These are phyloP conservation scores for Adrianichthys oophorus DNA, from an alignment of 2,797 vertebrate species.

Conservation along the genomic window DNA sequence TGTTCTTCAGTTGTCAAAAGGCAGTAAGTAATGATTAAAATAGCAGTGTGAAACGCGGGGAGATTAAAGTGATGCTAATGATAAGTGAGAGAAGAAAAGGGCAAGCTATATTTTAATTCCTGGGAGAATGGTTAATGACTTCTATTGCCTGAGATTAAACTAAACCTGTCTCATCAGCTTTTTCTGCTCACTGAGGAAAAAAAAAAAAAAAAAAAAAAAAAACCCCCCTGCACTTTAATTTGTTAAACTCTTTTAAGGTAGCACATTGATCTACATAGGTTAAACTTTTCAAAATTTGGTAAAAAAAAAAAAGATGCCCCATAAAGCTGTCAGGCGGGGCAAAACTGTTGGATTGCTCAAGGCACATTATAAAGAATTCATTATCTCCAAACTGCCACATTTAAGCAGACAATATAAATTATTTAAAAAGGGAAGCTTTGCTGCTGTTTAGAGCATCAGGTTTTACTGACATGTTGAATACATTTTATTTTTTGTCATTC, in stretches of 20 bases:
- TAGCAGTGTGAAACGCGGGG: slow-evolving; percentile 99
- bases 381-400: slow-evolving; percentile 89
- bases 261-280: slow-evolving; percentile 99
- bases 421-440: slow-evolving; percentile 88
- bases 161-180: slow-evolving; percentile 99
- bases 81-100: slow-evolving; percentile 99
- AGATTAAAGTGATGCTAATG: slow-evolving; percentile 99
- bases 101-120: slow-evolving; percentile 99
- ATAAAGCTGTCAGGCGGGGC: slow-evolving; percentile 91
- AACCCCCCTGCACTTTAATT: slow-evolving; percentile 99
- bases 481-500: slow-evolving; percentile 37
- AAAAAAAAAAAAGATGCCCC: slow-evolving; percentile 91
- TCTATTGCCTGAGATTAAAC: slow-evolving; percentile 99
- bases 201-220: slow-evolving; percentile 86
- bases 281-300: slow-evolving; percentile 98
- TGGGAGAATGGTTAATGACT: slow-evolving; percentile 99
- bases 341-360: slow-evolving; percentile 93
- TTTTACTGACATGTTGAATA: slow-evolving; percentile 72
- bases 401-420: slow-evolving; percentile 98
- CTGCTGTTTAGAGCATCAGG: slow-evolving; percentile 85
- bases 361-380: slow-evolving; percentile 90
- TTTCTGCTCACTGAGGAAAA: slow-evolving; percentile 95
- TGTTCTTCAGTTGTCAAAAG: slow-evolving; percentile 99
- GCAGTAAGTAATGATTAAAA: slow-evolving; percentile 99
- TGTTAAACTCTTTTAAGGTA: slow-evolving; percentile 99